Evolutionary conservation across 2,888 invertebrate genomes (phyloP), one percentile per base, ranked within the genome.

Genomic region (Operophtera brumata): DNA sequence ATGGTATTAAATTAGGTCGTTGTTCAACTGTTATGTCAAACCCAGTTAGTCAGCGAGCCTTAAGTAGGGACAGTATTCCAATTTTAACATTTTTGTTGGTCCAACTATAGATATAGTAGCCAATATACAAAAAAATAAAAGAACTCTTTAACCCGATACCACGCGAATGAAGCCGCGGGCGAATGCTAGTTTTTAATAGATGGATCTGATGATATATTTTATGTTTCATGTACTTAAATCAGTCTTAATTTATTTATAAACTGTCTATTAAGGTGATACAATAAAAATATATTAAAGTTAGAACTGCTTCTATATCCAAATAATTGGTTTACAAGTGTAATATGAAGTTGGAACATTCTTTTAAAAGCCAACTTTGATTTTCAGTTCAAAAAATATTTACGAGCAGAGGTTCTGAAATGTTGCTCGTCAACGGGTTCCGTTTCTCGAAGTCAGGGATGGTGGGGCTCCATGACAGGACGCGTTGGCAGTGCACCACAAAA

Each of bases 401-500:
- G 2, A 6, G 13, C 6, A 39, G 51, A 13, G 55, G 36, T 14
- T 47, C 45, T n/a, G 43, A 47, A 36, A 55, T 55, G 28, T 32
- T 55, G 9, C 12, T 49, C 4, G 46, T 50, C 8, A 35, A 49
- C 12, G 55, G 47, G 6, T 55, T 49, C 20, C 30, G 47, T 8
- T 59, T 55, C 43, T 55, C 39, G 3, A 55, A 47, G 41, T 20
- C 42, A 11, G 46, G 41, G 10, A 9, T 14, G 32, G 20, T 40
- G 7, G 35, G 53, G 5, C 39, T 36, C 1, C 43, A 49, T 2
- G 45, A 47, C 1, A 43, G 49, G 7, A 42, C 30, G 12, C 30
- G 62, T n/a, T 58, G 57, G 53, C 56, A 54, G 11, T 61, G 56
- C 25, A 53, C 49, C 7, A 56, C 47, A 9, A 62, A 62, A 34